phyloP scores from a whole-genome alignment of 2,888 invertebrate genomes.

The Quadriops clusia region DNA sequence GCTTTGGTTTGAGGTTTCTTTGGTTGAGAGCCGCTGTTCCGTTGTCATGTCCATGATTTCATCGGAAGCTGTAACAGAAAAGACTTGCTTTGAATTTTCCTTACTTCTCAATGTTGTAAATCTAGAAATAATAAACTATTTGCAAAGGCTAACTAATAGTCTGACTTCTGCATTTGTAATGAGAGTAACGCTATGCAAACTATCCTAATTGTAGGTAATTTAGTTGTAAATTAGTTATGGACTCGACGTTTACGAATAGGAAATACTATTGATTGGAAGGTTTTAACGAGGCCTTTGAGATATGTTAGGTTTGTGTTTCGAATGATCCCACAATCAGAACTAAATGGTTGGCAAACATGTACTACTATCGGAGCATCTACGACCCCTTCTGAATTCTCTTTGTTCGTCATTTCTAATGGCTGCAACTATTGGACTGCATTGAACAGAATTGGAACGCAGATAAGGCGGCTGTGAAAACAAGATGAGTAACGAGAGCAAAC shows the following conservation, averaged over 20 bases:
- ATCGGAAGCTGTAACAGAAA: slow-evolving; percentile 27
- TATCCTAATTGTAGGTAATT: too few relatives aligned
- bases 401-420: not conserved
- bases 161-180: too few relatives aligned
- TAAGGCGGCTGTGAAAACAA: slow-evolving; percentile 16
- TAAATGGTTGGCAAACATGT: too few relatives aligned
- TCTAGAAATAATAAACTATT: slow-evolving; percentile 4
- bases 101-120: slow-evolving; percentile 5
- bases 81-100: slow-evolving; percentile 1
- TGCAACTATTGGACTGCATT: not conserved
- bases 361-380: not conserved
- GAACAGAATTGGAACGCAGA: slow-evolving; percentile 13
- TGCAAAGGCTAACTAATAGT: too few relatives aligned
- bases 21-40: slow-evolving; percentile 19
- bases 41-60: slow-evolving; percentile 29
- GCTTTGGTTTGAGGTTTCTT: slow-evolving; percentile 19
- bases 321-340: too few relatives aligned
- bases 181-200: too few relatives aligned
- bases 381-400: not conserved
- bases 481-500: slow-evolving; percentile 19
- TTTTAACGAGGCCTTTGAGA: too few relatives aligned
- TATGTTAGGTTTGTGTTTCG: too few relatives aligned
- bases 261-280: too few relatives aligned
- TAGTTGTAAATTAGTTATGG: too few relatives aligned
- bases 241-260: too few relatives aligned